phyloP scores from a whole-genome alignment of 2,888 invertebrate genomes.

The Microdon myrmicae region DNA sequence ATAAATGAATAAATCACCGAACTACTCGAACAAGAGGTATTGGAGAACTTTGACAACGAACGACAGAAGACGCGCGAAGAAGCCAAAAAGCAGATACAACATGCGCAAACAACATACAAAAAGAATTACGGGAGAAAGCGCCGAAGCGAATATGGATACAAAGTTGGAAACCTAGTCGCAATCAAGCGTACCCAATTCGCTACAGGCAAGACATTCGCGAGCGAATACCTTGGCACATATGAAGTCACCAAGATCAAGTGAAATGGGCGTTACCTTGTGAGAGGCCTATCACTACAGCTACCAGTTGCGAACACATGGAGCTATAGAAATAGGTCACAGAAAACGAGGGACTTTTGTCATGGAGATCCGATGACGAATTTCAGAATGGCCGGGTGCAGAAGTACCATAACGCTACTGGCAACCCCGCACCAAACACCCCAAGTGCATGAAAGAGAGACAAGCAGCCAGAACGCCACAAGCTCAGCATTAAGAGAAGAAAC shows the following conservation, averaged over 20 bases:
- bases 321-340: constrained; percentile 16
- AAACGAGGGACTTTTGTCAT: constrained; percentile 19
- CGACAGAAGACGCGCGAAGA: background rate
- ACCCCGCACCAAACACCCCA: no score
- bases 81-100: background rate
- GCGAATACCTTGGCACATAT: constrained; percentile 40
- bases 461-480: no score
- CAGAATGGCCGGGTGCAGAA: constrained; percentile 35
- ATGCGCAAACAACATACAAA: background rate
- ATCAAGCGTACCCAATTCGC: no score
- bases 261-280: constrained; percentile 31
- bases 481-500: no score
- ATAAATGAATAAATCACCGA: no score
- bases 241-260: constrained; percentile 33
- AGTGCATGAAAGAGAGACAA: no score
- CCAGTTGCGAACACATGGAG: constrained; percentile 38
- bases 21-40: constrained; percentile 5
- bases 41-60: background rate
- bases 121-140: no score
- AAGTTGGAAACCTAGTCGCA: no score
- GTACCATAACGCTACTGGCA: no score
- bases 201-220: constrained; percentile 35
- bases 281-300: constrained; percentile 22
- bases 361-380: constrained; percentile 30
- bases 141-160: constrained; percentile 10